Conservation (phyloP, 2,888 invertebrate genomes). For the Agriopis marginaria region DNA sequence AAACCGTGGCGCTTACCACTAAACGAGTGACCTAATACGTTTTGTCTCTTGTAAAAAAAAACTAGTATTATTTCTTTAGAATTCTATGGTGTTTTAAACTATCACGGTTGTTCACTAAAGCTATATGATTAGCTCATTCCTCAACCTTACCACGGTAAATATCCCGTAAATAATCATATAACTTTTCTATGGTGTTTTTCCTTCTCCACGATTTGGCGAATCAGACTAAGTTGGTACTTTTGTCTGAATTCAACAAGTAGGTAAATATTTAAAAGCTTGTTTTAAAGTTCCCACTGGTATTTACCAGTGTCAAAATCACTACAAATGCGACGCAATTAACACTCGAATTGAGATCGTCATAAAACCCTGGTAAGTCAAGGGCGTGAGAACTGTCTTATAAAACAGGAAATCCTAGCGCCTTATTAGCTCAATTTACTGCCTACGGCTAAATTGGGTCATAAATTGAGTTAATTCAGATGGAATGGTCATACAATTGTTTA, state of each 20-base stretch:
- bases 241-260: background rate
- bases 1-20: too few relatives aligned
- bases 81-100: too few relatives aligned
- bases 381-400: constrained; percentile 27
- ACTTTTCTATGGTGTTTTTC: too few relatives aligned
- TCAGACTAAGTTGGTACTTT: background rate
- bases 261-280: background rate
- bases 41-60: too few relatives aligned
- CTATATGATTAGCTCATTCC: too few relatives aligned
- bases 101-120: too few relatives aligned
- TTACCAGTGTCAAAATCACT: constrained; percentile 5
- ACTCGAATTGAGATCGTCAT: constrained; percentile 9
- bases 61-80: too few relatives aligned
- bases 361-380: constrained; percentile 30
- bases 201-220: too few relatives aligned
- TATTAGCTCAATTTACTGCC: constrained; percentile 17
- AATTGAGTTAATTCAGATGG: background rate
- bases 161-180: too few relatives aligned
- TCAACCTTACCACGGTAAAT: too few relatives aligned
- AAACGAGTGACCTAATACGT: too few relatives aligned
- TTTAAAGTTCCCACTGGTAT: background rate
- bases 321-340: constrained; percentile 15
- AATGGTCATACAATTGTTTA: background rate
- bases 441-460: constrained; percentile 27
- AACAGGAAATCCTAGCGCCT: constrained; percentile 33